These are phyloP conservation scores for Balearica regulorum DNA, from an alignment of 2,797 vertebrate genomes.

Conservation along the genomic window DNA sequence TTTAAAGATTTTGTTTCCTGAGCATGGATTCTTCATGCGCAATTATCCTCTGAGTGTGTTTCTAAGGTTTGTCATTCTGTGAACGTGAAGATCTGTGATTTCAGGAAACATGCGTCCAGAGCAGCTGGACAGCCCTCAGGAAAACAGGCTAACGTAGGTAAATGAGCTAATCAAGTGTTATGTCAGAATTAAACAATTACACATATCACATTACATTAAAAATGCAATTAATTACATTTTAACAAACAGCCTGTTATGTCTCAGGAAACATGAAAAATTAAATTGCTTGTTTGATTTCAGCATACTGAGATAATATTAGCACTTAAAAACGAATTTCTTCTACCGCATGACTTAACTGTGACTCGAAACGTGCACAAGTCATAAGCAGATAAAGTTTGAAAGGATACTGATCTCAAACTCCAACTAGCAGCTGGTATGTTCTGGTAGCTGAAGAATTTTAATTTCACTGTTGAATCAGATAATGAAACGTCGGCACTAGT, in stretches of 20 bases:
- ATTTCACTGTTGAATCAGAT: not conserved
- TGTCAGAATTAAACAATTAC: not conserved
- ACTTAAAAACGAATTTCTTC: not conserved
- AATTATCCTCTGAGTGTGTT: not conserved
- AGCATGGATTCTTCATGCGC: not conserved
- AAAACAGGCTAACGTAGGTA: not conserved
- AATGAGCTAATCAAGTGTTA: not conserved
- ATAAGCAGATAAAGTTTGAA: not conserved
- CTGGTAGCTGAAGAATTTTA: conserved; percentile 8
- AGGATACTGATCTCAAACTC: not conserved
- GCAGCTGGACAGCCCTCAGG: not conserved
- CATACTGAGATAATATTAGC: not conserved
- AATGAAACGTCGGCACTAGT: not conserved
- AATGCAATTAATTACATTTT: not conserved
- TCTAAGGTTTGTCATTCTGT: not conserved
- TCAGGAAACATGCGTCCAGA: not conserved
- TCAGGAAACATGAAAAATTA: not conserved
- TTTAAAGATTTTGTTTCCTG: not conserved
- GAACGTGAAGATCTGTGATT: fast-evolving
- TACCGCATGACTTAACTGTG: not conserved
- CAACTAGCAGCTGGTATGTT: not conserved
- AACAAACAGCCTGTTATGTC: not conserved
- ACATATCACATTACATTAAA: fast-evolving
- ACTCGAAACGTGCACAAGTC: not conserved
- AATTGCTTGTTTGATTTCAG: not conserved